Base-by-base conservation (phyloP, 2,888 invertebrate species). In the Liposcelis brunnea region DNA sequence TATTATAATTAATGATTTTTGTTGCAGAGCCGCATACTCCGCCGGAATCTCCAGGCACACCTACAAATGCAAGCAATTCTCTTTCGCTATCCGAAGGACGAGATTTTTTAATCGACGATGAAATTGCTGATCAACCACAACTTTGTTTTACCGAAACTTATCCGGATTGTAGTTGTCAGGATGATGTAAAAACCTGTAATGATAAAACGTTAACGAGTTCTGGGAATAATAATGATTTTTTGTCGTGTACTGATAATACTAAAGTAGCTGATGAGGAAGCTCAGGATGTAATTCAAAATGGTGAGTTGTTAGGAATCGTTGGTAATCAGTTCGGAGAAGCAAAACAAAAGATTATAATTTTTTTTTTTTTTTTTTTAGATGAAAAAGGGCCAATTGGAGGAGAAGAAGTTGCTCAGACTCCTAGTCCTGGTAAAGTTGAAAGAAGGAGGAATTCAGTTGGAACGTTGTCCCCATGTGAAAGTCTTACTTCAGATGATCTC, bases 41-140 rank as follows among this genome's bases (percentile, higher is more conserved):
- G 8, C 26, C 26, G 26, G 26, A 26, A 26, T 26, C 26, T 4
- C 81, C 82, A 0, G 81, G 80, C 2, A 81, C 83, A 0, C 84
- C 85, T 1, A 84, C 84, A 0, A 80, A 82, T 54, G 74, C 74
- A 42, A 38, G 43, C 0, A 80, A 80, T 47, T 84, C 84, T 0
- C 63, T 84, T 1, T 84, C 84, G 0, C 64, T 85, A n/a, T 83
- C 84, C 1, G 84, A 85, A 52, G 81, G 81, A 14, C 69, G 80
- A 50, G 84, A 85, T 60, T 85, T 77, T 62, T 74, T 89, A 49
- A 77, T 77, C 49, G 89, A 90, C 56, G 89, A 90, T 55, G 89
- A 90, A 63, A 89, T 90, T 49, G 84, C 84, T 35, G 89, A 90
- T 65, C 89, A 90, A 58, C 89, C 89, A 10, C 86, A 80, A 1